Conservation (phyloP, 2,888 invertebrate genomes). For the Gerosis bhagava region DNA sequence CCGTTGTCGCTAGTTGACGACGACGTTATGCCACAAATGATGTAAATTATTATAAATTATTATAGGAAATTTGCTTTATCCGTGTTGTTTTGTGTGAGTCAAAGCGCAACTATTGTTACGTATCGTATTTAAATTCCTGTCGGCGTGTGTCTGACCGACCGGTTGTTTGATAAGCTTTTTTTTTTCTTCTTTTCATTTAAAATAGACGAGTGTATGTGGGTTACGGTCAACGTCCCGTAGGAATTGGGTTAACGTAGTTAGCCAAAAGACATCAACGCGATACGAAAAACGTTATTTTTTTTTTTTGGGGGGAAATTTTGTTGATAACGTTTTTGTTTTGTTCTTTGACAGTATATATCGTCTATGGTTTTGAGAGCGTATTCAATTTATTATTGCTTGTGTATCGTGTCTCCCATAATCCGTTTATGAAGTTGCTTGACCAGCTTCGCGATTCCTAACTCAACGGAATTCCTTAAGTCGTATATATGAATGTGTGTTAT, state of each 20-base stretch:
- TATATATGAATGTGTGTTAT: constrained; percentile 3
- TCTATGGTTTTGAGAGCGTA: constrained; percentile 30
- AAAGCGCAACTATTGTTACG: constrained; percentile 9
- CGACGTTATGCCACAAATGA: constrained; percentile 47
- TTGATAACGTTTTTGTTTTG: no score
- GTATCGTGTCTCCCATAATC: constrained; percentile 26
- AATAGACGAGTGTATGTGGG: constrained; percentile 44
- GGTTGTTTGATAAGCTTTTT: constrained; percentile 37
- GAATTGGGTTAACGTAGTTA: constrained; percentile 40
- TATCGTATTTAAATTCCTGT: constrained; percentile 13
- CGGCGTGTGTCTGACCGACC: neutral
- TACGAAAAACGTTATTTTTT: constrained; percentile 4
- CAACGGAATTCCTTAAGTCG: constrained; percentile 18
- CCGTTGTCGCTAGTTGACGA: constrained; percentile 46
- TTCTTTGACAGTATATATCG: constrained; percentile 17
- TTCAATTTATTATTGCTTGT: constrained; percentile 15
- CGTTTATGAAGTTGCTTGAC: constrained; percentile 27
- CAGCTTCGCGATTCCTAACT: constrained; percentile 19
- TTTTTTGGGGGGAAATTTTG: no score
- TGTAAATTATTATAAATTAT: constrained; percentile 70
- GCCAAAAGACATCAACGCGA: constrained; percentile 53
- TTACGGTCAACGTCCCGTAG: constrained; percentile 47
- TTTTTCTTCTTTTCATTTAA: constrained; percentile 33
- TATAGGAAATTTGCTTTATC: constrained; percentile 42
- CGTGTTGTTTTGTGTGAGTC: constrained; percentile 7